Evolutionary conservation across 1,140 invertebrate genomes (phyloP).

Genomic region (Aphelinus certus): DNA sequence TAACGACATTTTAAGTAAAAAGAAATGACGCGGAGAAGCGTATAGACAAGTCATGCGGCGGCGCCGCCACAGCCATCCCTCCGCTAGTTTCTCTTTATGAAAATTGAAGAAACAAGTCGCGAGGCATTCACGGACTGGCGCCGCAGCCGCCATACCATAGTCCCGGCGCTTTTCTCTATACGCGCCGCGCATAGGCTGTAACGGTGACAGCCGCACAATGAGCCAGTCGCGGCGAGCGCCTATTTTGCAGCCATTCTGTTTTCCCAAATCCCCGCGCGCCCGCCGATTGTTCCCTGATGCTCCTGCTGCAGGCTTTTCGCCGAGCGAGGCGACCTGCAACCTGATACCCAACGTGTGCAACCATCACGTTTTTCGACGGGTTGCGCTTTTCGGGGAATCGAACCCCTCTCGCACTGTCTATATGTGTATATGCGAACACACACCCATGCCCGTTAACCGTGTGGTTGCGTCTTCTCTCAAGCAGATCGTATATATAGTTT

Average conservation of each 20-base stretch:
- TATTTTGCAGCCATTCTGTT: conserved; percentile 48
- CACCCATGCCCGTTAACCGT: no score
- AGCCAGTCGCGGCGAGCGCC: conserved; percentile 13
- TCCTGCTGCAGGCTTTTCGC: conserved; percentile 34
- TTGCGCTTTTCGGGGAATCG: conserved; percentile 17
- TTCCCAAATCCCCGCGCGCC: conserved; percentile 51
- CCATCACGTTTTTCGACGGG: neutral
- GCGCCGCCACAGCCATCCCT: conserved; percentile 13
- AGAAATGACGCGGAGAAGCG: conserved; percentile 24
- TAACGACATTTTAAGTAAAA: conserved; percentile 40
- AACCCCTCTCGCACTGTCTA: no score
- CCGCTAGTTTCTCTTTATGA: conserved; percentile 33
- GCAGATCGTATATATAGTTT: no score
- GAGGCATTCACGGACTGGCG: neutral
- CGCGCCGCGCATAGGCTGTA: conserved; percentile 9
- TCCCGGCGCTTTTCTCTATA: neutral
- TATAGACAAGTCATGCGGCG: conserved; percentile 31
- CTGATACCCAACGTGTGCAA: conserved; percentile 4
- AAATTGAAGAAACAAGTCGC: conserved; percentile 36
- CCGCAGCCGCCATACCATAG: conserved; percentile 13
- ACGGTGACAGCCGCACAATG: conserved; percentile 57
- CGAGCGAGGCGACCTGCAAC: neutral
- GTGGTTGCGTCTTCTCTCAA: no score
- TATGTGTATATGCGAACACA: no score
- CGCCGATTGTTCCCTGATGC: conserved; percentile 46